Evolutionary conservation across 2,888 invertebrate species (phyloP), one percentile per base, ranked within the genome.

Genomic region (Oscheius sp.): DNA sequence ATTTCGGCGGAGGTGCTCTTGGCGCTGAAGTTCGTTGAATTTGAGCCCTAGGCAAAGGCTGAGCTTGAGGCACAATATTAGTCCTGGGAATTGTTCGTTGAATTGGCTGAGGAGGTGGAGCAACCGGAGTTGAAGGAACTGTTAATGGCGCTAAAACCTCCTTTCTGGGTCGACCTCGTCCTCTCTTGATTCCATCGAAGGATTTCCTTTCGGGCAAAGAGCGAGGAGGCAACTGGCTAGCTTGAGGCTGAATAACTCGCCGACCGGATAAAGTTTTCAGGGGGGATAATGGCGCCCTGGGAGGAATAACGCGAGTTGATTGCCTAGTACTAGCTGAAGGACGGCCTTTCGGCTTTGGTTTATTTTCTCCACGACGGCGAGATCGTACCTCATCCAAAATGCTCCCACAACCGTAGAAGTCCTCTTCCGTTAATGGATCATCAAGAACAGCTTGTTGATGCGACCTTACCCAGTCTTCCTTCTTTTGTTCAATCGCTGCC

Each of bases 401-500:
- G 45, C 63, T 70, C 23, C 70, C 73, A 31, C 73, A 64, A 12
- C 50, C 69, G 39, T 75, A 74, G 70, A 70, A 72, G n/a, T 71
- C 72, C 15, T 65, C 48, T 23, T 71, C 65, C 17, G 6, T 25
- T 12, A 42, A 34, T 8, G 71, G 74, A 52, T 73, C 37, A 34
- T 74, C 73, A 34, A 72, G 73, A 29, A 79, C 72, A 34, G 79
- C 75, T 42, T 73, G 58, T 46, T 80, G 74, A 50, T 78, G 78
- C 10, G 76, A 73, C 25, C 68, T 55, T 48, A 65, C 70, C 82
- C 82, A 82, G 50, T 78, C 79, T 37, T 75, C 76, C 61, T 81
- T 78, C 67, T 80, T 76, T 70, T 77, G 78, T 23, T 72, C 69
- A 27, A 79, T 75, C 48, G 76, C 37, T 0, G 81, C 82, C 83